Percentiles rank a stretch among this genome's conserved stretches.
These are phyloP conservation scores for Blastobasis adustella DNA, from an alignment of 2,888 invertebrate species.

Conservation along the genomic window DNA sequence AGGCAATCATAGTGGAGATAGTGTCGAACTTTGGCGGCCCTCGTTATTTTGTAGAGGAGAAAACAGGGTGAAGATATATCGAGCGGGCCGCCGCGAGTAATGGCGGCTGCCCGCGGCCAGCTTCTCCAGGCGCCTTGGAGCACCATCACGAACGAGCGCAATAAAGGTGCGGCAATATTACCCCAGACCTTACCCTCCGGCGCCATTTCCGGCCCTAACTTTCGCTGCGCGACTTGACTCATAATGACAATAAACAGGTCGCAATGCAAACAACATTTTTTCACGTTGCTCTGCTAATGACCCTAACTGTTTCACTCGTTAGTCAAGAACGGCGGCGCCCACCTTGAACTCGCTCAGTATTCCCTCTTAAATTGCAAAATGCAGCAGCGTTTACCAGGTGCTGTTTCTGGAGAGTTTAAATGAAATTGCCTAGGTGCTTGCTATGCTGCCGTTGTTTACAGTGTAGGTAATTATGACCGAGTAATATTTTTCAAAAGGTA, in stretches of 20 bases:
- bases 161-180: constrained; percentile 43
- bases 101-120: too few species aligned
- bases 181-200: constrained; percentile 27
- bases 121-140: too few species aligned
- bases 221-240: constrained; percentile 52
- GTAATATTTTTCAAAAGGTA: background rate
- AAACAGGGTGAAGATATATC: too few species aligned
- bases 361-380: background rate
- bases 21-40: too few species aligned
- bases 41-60: too few species aligned
- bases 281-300: constrained; percentile 50
- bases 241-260: constrained; percentile 64
- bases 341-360: constrained; percentile 7
- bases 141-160: constrained; percentile 16
- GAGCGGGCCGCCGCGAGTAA: too few species aligned
- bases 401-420: too few species aligned
- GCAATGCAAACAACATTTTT: constrained; percentile 49
- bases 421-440: too few species aligned
- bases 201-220: constrained; percentile 65
- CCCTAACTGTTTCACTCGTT: constrained; percentile 39
- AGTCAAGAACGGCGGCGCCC: constrained; percentile 13
- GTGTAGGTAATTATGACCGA: too few species aligned
- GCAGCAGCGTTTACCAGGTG: background rate
- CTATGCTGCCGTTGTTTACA: too few species aligned
- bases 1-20: too few species aligned